These are phyloP conservation scores for Thysanoteuthis rhombus DNA, from an alignment of 2,888 invertebrate species.

Conservation along the genomic window DNA sequence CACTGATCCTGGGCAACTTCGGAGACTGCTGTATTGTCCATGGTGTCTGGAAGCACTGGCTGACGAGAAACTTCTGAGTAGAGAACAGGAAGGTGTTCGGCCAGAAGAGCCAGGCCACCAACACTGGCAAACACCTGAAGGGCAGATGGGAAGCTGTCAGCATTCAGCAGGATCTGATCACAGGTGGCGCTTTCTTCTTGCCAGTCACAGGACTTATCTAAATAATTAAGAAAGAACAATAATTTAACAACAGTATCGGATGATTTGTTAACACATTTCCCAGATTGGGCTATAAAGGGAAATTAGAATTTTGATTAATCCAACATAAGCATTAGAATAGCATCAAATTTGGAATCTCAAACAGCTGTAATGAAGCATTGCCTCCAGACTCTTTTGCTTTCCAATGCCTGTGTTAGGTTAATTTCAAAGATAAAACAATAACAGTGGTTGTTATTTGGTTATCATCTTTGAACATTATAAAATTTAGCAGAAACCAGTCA, in stretches of 20 bases:
- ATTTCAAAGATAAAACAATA: too few species aligned
- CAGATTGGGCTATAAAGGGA: too few species aligned
- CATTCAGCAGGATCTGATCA: slow-evolving; percentile 55
- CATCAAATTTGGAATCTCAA: too few species aligned
- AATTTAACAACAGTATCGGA: not conserved
- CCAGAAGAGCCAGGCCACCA: slow-evolving; percentile 88
- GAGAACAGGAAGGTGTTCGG: slow-evolving; percentile 87
- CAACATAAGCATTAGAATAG: too few species aligned
- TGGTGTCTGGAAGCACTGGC: slow-evolving; percentile 32
- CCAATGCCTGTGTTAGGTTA: too few species aligned
- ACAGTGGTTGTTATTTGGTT: too few species aligned
- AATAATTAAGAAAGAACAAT: not conserved
- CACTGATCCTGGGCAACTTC: slow-evolving; percentile 25
- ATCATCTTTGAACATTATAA: too few species aligned
- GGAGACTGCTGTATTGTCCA: slow-evolving; percentile 30
- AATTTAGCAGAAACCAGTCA: too few species aligned
- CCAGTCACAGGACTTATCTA: slow-evolving; percentile 21
- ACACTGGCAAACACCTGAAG: slow-evolving; percentile 87
- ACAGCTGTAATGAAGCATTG: too few species aligned
- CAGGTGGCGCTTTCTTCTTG: slow-evolving; percentile 48
- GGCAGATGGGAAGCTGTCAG: slow-evolving; percentile 70
- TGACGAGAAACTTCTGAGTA: slow-evolving; percentile 81
- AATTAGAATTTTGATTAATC: too few species aligned
- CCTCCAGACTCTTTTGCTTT: too few species aligned
- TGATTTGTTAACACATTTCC: too few species aligned